Conservation (phyloP, 2,113 vertebrate species). For the Lipotes vexillifer region DNA sequence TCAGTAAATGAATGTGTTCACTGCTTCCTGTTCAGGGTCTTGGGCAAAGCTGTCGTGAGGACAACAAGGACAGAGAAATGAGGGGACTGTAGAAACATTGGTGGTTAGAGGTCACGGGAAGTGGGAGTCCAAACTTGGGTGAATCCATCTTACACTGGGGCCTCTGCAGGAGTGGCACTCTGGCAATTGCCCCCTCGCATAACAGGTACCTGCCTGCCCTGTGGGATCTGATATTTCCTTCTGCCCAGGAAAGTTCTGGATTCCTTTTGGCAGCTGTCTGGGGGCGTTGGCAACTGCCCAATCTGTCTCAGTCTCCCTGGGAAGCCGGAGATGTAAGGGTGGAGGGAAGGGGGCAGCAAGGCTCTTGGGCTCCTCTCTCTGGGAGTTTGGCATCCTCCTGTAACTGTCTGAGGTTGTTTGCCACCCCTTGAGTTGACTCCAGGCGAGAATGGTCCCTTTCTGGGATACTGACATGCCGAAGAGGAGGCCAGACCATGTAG, state of each 20-base stretch:
- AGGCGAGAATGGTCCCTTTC: background rate
- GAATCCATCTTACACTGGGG: background rate
- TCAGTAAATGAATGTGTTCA: no score
- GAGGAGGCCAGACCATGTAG: background rate
- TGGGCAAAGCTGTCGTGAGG: background rate
- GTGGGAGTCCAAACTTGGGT: background rate
- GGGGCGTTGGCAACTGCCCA: background rate
- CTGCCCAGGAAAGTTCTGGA: background rate
- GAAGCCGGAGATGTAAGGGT: background rate
- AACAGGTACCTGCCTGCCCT: no score
- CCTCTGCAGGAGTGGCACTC: no score
- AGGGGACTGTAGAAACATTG: background rate
- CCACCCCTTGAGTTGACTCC: background rate
- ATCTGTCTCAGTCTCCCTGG: background rate
- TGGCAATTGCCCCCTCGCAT: no score
- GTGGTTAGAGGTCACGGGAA: background rate
- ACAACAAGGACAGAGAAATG: background rate
- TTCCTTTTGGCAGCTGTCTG: background rate
- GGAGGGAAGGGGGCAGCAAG: background rate
- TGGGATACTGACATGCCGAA: fast-evolving
- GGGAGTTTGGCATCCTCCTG: no score
- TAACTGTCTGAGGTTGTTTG: background rate
- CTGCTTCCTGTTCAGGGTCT: background rate
- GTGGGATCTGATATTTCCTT: background rate
- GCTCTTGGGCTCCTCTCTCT: no score